phyloP scores from a whole-genome alignment of 2,888 invertebrate species.

The Ptilodon capucinus region DNA sequence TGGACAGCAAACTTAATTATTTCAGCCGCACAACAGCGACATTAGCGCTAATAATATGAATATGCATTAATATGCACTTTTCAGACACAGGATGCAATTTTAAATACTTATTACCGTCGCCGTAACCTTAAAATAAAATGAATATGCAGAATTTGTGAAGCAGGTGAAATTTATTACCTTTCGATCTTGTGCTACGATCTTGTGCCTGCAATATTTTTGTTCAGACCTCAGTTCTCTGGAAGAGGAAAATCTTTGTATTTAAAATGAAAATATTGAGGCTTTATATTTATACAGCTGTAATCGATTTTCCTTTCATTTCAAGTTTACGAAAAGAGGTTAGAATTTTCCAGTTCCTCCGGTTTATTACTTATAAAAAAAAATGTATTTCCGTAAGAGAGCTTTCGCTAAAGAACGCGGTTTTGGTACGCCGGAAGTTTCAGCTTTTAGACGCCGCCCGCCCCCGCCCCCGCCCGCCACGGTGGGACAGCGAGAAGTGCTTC shows the following conservation, averaged over 20 bases:
- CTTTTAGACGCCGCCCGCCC: background rate
- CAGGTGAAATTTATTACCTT: too few species aligned
- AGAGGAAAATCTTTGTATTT: too few species aligned
- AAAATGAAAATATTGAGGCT: too few species aligned
- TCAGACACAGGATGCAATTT: slow-evolving; percentile 18
- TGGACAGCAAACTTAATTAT: background rate
- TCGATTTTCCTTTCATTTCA: background rate
- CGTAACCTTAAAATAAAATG: too few species aligned
- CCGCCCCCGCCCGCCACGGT: background rate
- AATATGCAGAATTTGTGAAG: too few species aligned
- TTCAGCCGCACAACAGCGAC: slow-evolving; percentile 2
- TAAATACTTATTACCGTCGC: background rate
- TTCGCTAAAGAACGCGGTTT: background rate
- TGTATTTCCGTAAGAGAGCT: background rate
- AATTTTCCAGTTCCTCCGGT: background rate
- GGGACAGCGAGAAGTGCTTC: background rate
- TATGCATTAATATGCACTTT: slow-evolving; percentile 26
- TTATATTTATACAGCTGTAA: too few species aligned
- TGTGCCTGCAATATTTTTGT: too few species aligned
- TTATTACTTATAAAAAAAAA: background rate
- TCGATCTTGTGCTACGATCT: too few species aligned
- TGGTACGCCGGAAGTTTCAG: background rate
- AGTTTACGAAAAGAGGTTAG: background rate
- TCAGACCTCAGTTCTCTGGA: too few species aligned
- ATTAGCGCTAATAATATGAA: too few species aligned